Percentiles rank a stretch among this genome's conserved stretches.
These are phyloP conservation scores for Chymomyza amoena DNA, from an alignment of 2,888 invertebrate genomes.

Conservation along the genomic window DNA sequence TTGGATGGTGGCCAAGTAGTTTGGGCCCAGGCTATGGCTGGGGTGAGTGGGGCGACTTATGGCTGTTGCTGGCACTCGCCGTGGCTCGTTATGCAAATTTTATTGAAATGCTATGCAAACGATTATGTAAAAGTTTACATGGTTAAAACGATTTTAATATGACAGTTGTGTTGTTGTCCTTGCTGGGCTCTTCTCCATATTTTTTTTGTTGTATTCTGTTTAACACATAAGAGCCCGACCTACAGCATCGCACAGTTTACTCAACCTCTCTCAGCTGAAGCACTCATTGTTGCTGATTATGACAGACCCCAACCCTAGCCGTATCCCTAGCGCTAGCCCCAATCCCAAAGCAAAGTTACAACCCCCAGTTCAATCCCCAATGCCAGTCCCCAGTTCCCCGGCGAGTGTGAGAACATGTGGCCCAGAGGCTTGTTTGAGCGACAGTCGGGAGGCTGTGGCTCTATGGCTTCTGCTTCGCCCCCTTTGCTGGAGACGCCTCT, in stretches of 20 bases:
- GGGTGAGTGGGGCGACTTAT: neutral
- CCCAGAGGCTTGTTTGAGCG: neutral
- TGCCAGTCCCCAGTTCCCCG: constrained; percentile 15
- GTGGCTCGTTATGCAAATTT: constrained; percentile 61
- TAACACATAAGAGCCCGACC: constrained; percentile 45
- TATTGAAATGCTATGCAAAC: constrained; percentile 62
- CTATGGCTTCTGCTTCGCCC: neutral
- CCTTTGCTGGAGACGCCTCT: neutral
- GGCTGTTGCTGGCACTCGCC: neutral
- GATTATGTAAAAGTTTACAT: constrained; percentile 63
- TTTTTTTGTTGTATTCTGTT: constrained; percentile 27
- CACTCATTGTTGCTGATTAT: constrained; percentile 55
- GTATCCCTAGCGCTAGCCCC: constrained; percentile 15
- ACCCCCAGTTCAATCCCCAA: neutral
- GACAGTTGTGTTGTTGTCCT: constrained; percentile 27
- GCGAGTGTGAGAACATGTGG: neutral
- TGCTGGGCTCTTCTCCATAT: constrained; percentile 2
- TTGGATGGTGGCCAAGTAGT: neutral
- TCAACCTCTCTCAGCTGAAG: constrained; percentile 17
- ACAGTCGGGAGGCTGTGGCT: neutral
- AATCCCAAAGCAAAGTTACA: constrained; percentile 19
- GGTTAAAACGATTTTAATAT: constrained; percentile 59
- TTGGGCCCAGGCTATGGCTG: neutral
- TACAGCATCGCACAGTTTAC: constrained; percentile 1
- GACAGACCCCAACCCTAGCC: constrained; percentile 41